These are phyloP conservation scores for Lasioglossum oenotherae DNA, from an alignment of 2,888 invertebrate species.

Conservation along the genomic window DNA sequence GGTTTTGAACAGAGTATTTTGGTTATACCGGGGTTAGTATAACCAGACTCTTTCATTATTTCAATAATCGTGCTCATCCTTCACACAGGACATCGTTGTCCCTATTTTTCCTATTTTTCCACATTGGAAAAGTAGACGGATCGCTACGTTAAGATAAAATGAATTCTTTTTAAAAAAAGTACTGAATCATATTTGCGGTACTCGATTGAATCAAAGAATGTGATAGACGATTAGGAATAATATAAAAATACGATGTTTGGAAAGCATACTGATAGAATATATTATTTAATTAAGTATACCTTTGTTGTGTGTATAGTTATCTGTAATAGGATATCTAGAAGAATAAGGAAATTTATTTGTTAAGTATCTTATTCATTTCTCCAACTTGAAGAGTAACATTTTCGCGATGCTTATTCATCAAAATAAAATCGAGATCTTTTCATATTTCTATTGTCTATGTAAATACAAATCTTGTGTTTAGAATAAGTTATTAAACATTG, in stretches of 20 bases:
- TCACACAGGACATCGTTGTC: background rate
- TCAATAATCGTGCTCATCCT: conserved; percentile 26
- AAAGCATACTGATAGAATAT: conserved; percentile 6
- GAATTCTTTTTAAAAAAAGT: conserved; percentile 7
- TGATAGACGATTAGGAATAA: background rate
- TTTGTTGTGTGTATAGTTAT: background rate
- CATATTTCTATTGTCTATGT: conserved; percentile 31
- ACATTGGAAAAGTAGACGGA: background rate
- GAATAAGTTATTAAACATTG: conserved; percentile 26
- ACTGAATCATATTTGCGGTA: conserved; percentile 1
- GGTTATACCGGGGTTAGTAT: conserved; percentile 14
- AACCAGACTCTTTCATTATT: conserved; percentile 2
- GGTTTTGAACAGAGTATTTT: conserved; percentile 47
- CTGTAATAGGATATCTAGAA: background rate
- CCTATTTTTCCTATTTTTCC: background rate
- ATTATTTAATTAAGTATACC: conserved; percentile 22
- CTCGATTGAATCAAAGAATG: background rate
- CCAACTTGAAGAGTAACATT: background rate
- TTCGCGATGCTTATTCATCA: conserved; percentile 5
- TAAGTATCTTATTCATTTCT: conserved; percentile 36
- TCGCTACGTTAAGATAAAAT: conserved; percentile 21
- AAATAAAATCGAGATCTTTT: conserved; percentile 32
- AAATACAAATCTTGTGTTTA: conserved; percentile 37
- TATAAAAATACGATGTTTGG: background rate
- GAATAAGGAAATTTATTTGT: conserved; percentile 11